Evolutionary conservation across 2,888 invertebrate species (phyloP).

Genomic region (Protula sp.): DNA sequence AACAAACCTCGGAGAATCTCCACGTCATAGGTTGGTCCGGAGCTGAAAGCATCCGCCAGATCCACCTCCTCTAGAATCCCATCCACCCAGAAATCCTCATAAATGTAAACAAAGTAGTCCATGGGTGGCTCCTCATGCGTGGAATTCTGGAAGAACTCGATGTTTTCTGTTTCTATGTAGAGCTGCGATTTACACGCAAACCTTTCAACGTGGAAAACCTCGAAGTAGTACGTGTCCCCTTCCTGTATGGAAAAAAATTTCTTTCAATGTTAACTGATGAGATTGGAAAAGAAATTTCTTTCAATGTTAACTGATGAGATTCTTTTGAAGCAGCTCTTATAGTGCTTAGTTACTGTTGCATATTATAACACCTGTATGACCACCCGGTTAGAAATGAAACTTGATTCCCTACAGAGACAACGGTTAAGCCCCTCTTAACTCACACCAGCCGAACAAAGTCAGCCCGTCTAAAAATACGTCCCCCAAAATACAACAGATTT

Average conservation of each 20-base stretch:
- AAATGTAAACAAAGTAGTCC: slow-evolving; percentile 31
- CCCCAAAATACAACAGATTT: no score
- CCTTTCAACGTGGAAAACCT: slow-evolving; percentile 37
- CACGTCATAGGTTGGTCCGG: slow-evolving; percentile 28
- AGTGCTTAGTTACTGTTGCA: background rate
- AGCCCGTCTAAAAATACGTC: no score
- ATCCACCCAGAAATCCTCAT: slow-evolving; percentile 34
- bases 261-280: background rate
- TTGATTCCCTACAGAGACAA: no score
- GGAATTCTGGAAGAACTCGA: slow-evolving; percentile 13
- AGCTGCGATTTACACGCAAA: slow-evolving; percentile 20
- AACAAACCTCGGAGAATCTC: no score
- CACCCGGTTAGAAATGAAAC: no score
- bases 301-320: background rate
- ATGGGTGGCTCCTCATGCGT: slow-evolving; percentile 23
- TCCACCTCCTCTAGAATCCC: slow-evolving; percentile 30
- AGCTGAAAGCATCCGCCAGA: slow-evolving; percentile 33
- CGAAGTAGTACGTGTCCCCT: slow-evolving; percentile 26
- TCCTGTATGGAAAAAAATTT: slow-evolving; percentile 4
- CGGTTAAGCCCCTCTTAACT: no score
- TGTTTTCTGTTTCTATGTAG: slow-evolving; percentile 27
- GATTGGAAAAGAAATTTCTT: background rate
- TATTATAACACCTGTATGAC: no score
- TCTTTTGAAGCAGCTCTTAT: background rate
- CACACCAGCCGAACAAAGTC: no score